A percentile compares a stretch with the other conserved stretches of the same genome.
phyloP scores from a whole-genome alignment of 2,113 vertebrate genomes.

The Antigone vipio region DNA sequence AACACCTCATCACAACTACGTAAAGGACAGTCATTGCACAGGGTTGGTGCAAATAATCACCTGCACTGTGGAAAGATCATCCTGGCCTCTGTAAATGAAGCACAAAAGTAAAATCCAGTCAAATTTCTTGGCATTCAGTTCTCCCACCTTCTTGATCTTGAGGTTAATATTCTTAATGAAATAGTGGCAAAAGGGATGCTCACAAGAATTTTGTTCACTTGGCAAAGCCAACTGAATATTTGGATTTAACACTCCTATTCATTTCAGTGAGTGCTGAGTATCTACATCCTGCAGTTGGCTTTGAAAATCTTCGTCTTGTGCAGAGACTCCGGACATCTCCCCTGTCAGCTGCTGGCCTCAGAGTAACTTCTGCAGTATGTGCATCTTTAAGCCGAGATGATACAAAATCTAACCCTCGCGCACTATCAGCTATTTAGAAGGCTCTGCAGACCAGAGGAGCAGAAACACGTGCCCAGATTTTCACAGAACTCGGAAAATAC shows the following conservation, averaged over 20 bases:
- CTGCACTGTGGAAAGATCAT: background rate
- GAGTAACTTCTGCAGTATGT: background rate
- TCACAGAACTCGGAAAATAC: background rate
- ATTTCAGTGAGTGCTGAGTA: background rate
- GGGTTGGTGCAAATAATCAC: background rate
- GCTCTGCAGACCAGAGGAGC: background rate
- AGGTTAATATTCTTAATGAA: background rate
- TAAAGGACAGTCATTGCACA: background rate
- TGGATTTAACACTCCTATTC: background rate
- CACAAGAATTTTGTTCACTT: background rate
- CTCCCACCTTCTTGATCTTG: background rate
- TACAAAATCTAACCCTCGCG: background rate
- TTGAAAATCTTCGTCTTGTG: background rate
- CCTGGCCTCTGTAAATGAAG: background rate
- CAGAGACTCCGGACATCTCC: background rate
- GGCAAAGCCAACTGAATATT: background rate
- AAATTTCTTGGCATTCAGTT: background rate
- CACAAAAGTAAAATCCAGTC: background rate
- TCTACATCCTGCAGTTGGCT: background rate
- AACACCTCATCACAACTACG: accelerated
- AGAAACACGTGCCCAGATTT: background rate
- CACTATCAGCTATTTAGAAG: background rate
- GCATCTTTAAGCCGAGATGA: background rate
- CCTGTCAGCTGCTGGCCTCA: background rate
- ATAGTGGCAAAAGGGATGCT: background rate